Conservation (phyloP, 2,888 invertebrate genomes). For the Ommatoiulus sabulosus region DNA sequence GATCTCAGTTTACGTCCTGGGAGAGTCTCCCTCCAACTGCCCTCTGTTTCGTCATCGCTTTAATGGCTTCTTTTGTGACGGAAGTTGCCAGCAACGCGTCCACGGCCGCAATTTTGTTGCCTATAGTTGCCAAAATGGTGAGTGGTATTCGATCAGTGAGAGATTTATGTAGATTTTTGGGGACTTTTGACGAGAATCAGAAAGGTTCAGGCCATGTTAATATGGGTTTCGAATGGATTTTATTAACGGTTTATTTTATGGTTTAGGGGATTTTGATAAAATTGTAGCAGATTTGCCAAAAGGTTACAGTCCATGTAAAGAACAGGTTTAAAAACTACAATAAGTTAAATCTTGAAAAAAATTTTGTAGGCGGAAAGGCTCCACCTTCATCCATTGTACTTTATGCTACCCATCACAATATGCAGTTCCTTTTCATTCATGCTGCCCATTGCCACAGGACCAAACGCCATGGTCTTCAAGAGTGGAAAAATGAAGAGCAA, state of each 20-base stretch:
- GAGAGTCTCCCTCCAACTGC: not conserved
- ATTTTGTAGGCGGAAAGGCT: slow-evolving; percentile 45
- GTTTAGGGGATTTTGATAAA: too few species aligned
- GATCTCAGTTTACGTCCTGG: not conserved
- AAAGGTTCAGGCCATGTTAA: too few species aligned
- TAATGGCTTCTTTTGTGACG: slow-evolving; percentile 53
- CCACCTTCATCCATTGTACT: slow-evolving; percentile 50
- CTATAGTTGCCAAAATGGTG: slow-evolving; percentile 54
- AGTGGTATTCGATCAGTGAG: not conserved
- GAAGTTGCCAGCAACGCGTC: slow-evolving; percentile 54
- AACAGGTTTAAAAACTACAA: too few species aligned
- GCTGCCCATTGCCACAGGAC: slow-evolving; percentile 55
- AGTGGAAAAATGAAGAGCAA: slow-evolving; percentile 76
- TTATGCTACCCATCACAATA: slow-evolving; percentile 53
- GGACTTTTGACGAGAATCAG: too few species aligned
- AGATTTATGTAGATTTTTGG: too few species aligned
- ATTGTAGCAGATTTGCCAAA: too few species aligned
- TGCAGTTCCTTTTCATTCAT: slow-evolving; percentile 55
- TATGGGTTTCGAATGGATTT: too few species aligned
- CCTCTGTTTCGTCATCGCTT: slow-evolving; percentile 21
- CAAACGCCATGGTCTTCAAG: slow-evolving; percentile 56
- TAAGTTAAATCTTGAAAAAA: not conserved
- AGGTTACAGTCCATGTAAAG: too few species aligned
- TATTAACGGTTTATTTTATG: too few species aligned
- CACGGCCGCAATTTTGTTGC: slow-evolving; percentile 50